Percentiles rank a stretch among this genome's conserved stretches.
Evolutionary conservation across 35 echinoderm and acorn worm genomes (phyloP).

Genomic region (Lytechinus pictus): DNA sequence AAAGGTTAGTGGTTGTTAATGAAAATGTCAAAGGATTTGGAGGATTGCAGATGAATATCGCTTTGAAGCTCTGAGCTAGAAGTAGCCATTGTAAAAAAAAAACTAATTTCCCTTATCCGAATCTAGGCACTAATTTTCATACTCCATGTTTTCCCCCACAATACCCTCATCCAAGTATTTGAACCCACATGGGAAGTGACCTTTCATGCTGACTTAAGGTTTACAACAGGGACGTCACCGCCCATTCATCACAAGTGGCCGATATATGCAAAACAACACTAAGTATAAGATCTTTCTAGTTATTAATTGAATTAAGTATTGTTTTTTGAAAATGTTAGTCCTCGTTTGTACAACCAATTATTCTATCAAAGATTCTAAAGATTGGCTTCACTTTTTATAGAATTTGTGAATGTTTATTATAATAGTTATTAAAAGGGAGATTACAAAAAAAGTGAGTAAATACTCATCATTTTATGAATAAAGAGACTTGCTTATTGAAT

Average conservation of each 20-base stretch:
- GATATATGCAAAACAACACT: neutral
- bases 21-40: neutral
- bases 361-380: too few relatives aligned
- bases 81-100: neutral
- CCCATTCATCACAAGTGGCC: neutral
- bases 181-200: neutral
- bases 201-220: constrained; percentile 1
- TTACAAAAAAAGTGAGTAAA: too few relatives aligned
- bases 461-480: neutral
- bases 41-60: neutral
- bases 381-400: too few relatives aligned
- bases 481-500: neutral
- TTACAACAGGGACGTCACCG: neutral
- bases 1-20: constrained; percentile 4
- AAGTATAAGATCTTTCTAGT: neutral
- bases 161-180: neutral
- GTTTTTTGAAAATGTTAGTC: too few relatives aligned
- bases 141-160: neutral
- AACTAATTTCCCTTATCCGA: neutral
- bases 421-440: too few relatives aligned
- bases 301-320: neutral
- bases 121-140: neutral
- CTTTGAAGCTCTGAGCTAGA: neutral
- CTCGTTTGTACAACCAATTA: too few relatives aligned
- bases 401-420: too few relatives aligned